These are phyloP conservation scores for Falcunculus frontatus DNA, from an alignment of 2,113 vertebrate species.

Conservation along the genomic window DNA sequence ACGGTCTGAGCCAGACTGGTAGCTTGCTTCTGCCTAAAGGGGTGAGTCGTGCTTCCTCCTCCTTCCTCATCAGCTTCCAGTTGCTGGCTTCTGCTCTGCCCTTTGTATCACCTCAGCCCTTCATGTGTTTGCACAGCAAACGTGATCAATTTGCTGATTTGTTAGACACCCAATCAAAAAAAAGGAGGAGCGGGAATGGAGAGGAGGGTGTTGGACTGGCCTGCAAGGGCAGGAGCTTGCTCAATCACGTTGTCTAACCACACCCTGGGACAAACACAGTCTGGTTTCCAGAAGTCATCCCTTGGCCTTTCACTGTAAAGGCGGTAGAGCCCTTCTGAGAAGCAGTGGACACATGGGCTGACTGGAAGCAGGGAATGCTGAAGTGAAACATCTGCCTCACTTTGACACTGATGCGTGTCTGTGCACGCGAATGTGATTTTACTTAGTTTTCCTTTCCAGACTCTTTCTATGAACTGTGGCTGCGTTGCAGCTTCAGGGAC, in stretches of 20 bases:
- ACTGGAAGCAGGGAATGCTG: neutral
- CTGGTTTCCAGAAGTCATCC: neutral
- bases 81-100: neutral
- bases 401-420: accelerated
- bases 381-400: neutral
- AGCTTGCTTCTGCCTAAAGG: neutral
- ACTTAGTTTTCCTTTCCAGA: neutral
- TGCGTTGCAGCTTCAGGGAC: neutral
- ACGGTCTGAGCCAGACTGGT: neutral
- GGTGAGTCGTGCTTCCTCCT: neutral
- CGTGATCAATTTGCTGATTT: neutral
- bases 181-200: neutral
- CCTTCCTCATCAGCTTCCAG: neutral
- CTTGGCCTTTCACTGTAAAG: neutral
- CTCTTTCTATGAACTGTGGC: accelerated
- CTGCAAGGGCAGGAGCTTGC: neutral
- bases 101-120: neutral
- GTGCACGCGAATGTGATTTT: accelerated
- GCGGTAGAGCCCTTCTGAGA: neutral
- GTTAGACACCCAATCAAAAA: neutral
- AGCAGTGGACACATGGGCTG: neutral
- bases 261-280: neutral
- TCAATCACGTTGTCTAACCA: neutral
- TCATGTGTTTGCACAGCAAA: neutral
- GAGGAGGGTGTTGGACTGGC: neutral